phyloP scores from a whole-genome alignment of 2,113 vertebrate species.

The Bos indicus region DNA sequence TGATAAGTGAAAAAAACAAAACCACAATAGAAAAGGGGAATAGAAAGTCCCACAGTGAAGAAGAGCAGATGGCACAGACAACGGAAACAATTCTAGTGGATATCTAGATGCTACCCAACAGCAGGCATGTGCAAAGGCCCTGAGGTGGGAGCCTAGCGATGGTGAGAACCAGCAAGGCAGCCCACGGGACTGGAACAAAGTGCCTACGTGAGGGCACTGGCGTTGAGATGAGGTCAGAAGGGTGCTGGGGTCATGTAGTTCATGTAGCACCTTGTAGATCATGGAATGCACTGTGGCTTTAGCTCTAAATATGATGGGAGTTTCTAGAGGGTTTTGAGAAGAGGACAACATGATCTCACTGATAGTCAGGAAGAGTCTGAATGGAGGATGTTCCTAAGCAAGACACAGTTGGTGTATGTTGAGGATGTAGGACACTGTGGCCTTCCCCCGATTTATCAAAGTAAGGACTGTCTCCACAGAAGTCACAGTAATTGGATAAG shows the following conservation, averaged over 20 bases:
- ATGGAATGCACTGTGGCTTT: not conserved
- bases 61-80: fast-evolving
- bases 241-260: not conserved
- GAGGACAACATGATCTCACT: not conserved
- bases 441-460: fast-evolving
- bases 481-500: not conserved
- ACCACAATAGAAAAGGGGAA: too few relatives aligned
- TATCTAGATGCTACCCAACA: not conserved
- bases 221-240: not conserved
- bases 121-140: not conserved
- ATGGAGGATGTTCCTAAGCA: not conserved
- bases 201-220: fast-evolving
- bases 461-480: not conserved
- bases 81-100: too few relatives aligned
- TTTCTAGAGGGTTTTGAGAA: not conserved
- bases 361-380: not conserved
- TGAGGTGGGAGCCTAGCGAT: not conserved
- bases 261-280: fast-evolving
- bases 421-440: not conserved
- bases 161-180: not conserved
- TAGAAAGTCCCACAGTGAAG: not conserved
- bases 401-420: not conserved
- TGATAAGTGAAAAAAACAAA: not conserved
- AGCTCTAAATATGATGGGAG: not conserved
- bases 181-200: not conserved